Evolutionary conservation across 2,113 vertebrate genomes (phyloP).

Genomic region (Scatophagus argus): DNA sequence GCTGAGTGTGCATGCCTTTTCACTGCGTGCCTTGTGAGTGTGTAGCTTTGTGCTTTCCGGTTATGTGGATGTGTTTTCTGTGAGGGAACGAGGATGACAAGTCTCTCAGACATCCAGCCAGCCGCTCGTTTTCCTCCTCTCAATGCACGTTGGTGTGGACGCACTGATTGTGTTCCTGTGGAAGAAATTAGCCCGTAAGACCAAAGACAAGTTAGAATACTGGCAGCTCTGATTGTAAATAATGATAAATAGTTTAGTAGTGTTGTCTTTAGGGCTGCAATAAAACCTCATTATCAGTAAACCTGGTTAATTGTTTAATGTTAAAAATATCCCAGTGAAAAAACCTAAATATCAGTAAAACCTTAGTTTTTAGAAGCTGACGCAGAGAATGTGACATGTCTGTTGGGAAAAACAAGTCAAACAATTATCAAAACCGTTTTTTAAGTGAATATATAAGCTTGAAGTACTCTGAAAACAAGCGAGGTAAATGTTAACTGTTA

Average conservation of each 20-base stretch:
- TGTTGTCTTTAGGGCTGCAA: background rate
- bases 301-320: background rate
- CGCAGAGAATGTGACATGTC: background rate
- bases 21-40: conserved; percentile 33
- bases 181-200: background rate
- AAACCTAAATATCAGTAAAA: background rate
- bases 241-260: background rate
- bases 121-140: background rate
- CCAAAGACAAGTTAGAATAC: background rate
- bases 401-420: background rate
- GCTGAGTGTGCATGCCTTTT: conserved; percentile 30
- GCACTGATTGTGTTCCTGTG: conserved; percentile 1
- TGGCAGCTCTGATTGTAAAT: background rate
- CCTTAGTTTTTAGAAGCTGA: background rate
- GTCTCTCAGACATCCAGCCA: conserved; percentile 18
- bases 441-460: background rate
- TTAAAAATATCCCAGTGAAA: background rate
- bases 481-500: background rate
- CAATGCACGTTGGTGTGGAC: background rate
- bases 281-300: background rate
- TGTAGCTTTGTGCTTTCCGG: conserved; percentile 46
- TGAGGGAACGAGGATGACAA: conserved; percentile 40
- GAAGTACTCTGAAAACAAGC: background rate
- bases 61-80: conserved; percentile 57
- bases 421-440: background rate